Evolutionary conservation across 2,113 vertebrate genomes (phyloP).

Genomic region (Dasyprocta punctata): DNA sequence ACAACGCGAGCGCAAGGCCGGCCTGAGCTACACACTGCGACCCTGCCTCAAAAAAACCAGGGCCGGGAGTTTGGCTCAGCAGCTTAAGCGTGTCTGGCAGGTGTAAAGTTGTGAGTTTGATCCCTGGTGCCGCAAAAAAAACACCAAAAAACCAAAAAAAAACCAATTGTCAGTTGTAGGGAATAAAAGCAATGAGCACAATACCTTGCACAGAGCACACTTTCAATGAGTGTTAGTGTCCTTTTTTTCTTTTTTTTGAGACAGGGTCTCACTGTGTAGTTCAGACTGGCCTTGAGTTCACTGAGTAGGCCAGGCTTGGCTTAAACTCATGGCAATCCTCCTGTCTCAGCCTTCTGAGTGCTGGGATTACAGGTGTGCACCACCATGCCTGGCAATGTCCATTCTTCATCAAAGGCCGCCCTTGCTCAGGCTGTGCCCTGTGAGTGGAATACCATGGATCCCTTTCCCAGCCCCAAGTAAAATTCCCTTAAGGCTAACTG

Average conservation of each 20-base stretch:
- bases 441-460: accelerated
- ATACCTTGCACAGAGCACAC: neutral
- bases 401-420: neutral
- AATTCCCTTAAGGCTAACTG: neutral
- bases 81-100: too few species aligned
- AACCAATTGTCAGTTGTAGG: neutral
- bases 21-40: too few species aligned
- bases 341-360: neutral
- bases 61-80: too few species aligned
- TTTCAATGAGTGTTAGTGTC: neutral
- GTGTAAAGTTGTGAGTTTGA: too few species aligned
- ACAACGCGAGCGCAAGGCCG: too few species aligned
- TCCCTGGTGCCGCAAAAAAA: too few species aligned
- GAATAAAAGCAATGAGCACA: neutral
- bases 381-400: neutral
- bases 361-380: neutral
- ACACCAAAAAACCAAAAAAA: too few species aligned
- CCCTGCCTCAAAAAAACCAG: too few species aligned
- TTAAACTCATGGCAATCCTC: neutral
- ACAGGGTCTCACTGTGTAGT: neutral
- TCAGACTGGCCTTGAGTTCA: neutral
- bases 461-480: neutral
- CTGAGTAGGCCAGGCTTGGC: neutral
- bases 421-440: neutral
- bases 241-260: neutral